These are phyloP conservation scores for Drosophila paulistorum DNA, from an alignment of 1,140 invertebrate species.

Conservation along the genomic window DNA sequence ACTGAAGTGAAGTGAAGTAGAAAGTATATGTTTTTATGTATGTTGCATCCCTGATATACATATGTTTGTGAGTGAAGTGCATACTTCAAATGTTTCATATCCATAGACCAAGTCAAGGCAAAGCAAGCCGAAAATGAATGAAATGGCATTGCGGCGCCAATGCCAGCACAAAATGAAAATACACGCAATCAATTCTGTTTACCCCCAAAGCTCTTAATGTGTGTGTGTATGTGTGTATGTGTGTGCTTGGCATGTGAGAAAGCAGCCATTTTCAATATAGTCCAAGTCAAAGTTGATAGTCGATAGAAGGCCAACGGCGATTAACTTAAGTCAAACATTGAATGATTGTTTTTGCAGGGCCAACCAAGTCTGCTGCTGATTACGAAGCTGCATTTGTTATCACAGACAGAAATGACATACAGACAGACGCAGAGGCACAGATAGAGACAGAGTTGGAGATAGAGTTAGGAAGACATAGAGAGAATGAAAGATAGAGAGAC, in stretches of 20 bases:
- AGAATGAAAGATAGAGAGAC: constrained; percentile 22
- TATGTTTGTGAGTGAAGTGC: constrained; percentile 30
- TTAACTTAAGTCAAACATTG: constrained; percentile 79
- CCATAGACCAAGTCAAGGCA: constrained; percentile 20
- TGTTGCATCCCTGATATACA: constrained; percentile 29
- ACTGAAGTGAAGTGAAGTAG: background rate
- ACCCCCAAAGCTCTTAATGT: constrained; percentile 48
- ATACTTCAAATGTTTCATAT: constrained; percentile 60
- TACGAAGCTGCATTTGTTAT: constrained; percentile 75
- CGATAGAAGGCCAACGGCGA: constrained; percentile 67
- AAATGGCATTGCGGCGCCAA: constrained; percentile 60
- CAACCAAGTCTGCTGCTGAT: constrained; percentile 67
- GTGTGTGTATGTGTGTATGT: background rate
- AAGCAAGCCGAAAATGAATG: constrained; percentile 61
- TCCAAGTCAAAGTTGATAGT: constrained; percentile 55
- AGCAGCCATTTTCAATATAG: constrained; percentile 32
- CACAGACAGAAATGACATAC: constrained; percentile 39
- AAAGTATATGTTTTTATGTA: background rate
- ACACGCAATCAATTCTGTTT: constrained; percentile 78
- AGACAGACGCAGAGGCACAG: background rate
- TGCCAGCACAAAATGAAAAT: constrained; percentile 68
- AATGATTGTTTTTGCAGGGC: constrained; percentile 75
- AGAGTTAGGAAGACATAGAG: constrained; percentile 1
- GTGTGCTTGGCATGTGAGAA: constrained; percentile 7
- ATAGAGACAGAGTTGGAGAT: constrained; percentile 4